Evolutionary conservation across 2,888 invertebrate species (phyloP).

Genomic region (Phrixothrix hirtus): DNA sequence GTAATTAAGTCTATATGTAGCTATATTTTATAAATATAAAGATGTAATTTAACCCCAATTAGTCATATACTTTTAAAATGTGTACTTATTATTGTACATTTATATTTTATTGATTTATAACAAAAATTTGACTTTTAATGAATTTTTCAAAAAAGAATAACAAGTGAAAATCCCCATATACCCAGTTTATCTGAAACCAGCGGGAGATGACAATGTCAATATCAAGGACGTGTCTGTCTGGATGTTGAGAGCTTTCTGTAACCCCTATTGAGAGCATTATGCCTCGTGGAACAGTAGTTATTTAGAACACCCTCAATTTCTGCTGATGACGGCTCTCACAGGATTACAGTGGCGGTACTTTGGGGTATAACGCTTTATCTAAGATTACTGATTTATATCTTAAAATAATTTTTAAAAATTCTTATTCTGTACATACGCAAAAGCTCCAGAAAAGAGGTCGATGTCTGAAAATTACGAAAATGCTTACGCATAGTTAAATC

Average conservation of each 20-base stretch:
- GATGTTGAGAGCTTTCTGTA: conserved; percentile 24
- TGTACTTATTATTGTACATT: too few species aligned
- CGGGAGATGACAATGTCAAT: conserved; percentile 24
- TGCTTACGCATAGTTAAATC: too few species aligned
- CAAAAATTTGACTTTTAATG: too few species aligned
- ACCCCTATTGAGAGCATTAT: conserved; percentile 29
- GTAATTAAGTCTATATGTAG: not conserved
- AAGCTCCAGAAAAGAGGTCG: too few species aligned
- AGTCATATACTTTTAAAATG: too few species aligned
- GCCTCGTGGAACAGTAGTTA: conserved; percentile 30
- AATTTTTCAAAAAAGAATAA: not conserved
- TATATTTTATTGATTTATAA: too few species aligned
- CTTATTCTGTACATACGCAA: too few species aligned
- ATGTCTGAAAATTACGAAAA: too few species aligned
- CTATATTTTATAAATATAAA: not conserved
- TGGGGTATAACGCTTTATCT: too few species aligned
- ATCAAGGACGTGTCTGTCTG: conserved; percentile 29
- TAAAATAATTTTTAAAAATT: too few species aligned
- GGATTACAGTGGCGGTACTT: conserved; percentile 26
- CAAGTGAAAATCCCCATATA: not conserved
- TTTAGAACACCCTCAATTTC: conserved; percentile 28
- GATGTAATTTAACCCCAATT: too few species aligned
- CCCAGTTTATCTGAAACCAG: conserved; percentile 3
- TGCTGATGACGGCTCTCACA: conserved; percentile 26
- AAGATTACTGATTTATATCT: too few species aligned